Evolutionary conservation across 2,797 vertebrate genomes (phyloP).

Genomic region (Pelochelys cantorii): DNA sequence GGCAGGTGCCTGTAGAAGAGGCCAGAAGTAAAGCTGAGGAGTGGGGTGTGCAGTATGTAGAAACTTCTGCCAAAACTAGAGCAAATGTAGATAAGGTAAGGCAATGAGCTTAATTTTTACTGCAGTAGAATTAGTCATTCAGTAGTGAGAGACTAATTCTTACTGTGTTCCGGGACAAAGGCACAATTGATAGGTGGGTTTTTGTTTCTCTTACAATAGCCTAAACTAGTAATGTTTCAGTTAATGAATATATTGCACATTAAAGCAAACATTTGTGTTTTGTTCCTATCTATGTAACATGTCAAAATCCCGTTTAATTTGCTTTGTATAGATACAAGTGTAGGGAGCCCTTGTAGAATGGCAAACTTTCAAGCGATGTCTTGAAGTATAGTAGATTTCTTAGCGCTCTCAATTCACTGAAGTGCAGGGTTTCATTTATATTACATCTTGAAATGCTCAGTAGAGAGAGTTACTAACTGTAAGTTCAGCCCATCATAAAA

Average conservation of each 20-base stretch:
- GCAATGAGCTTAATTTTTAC: rapidly evolving
- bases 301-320: neutral
- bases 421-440: neutral
- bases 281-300: neutral
- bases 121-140: neutral
- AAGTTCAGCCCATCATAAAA: neutral
- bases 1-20: constrained; percentile 91
- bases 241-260: neutral
- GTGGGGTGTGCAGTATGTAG: constrained; percentile 95
- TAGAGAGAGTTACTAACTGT: neutral
- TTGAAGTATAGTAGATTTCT: neutral
- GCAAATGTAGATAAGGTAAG: constrained; percentile 97
- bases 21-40: constrained; percentile 87
- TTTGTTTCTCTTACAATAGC: neutral
- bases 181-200: neutral
- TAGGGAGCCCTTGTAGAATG: neutral
- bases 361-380: neutral
- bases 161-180: neutral
- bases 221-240: neutral
- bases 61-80: constrained; percentile 96
- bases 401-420: neutral
- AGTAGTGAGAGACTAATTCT: neutral
- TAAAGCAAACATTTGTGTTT: neutral
- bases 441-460: neutral
- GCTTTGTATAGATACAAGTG: neutral